Percentiles rank a stretch among this genome's conserved stretches.
Evolutionary conservation across 2,797 vertebrate species (phyloP).

Genomic region (Percopsis omiscomaycus): DNA sequence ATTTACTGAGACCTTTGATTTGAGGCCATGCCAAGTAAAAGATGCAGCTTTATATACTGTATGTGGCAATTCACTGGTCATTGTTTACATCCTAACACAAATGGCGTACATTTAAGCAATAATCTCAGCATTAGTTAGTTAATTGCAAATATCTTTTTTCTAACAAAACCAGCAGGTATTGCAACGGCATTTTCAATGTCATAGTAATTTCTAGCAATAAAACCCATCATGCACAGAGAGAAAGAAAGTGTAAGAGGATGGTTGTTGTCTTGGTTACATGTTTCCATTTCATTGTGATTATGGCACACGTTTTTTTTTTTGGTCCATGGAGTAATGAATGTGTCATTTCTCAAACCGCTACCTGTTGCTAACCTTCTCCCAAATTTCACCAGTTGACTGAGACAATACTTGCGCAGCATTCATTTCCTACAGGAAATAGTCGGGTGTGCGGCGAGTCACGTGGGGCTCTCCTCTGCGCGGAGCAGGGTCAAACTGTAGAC

Average conservation of each 20-base stretch:
- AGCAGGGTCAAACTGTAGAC: constrained; percentile 97
- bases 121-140: constrained; percentile 65
- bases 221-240: constrained; percentile 85
- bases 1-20: constrained; percentile 84
- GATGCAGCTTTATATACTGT: constrained; percentile 84
- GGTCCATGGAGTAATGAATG: constrained; percentile 82
- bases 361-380: constrained; percentile 78
- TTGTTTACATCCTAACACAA: constrained; percentile 78
- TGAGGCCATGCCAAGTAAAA: constrained; percentile 88
- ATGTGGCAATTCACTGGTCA: constrained; percentile 68
- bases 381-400: constrained; percentile 53
- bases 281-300: constrained; percentile 78
- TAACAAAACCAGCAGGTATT: constrained; percentile 90
- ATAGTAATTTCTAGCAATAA: constrained; percentile 68
- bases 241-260: constrained; percentile 78
- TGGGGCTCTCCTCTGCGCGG: constrained; percentile 96
- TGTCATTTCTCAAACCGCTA: constrained; percentile 65
- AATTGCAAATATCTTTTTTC: constrained; percentile 51
- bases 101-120: constrained; percentile 61
- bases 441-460: constrained; percentile 94
- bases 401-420: constrained; percentile 70
- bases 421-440: constrained; percentile 91
- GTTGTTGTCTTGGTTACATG: constrained; percentile 80
- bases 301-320: constrained; percentile 86
- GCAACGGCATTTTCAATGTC: constrained; percentile 76